Percentiles rank a stretch among this genome's conserved stretches.
These are phyloP conservation scores for Antheraea yamamai DNA, from an alignment of 2,888 invertebrate species.

Conservation along the genomic window DNA sequence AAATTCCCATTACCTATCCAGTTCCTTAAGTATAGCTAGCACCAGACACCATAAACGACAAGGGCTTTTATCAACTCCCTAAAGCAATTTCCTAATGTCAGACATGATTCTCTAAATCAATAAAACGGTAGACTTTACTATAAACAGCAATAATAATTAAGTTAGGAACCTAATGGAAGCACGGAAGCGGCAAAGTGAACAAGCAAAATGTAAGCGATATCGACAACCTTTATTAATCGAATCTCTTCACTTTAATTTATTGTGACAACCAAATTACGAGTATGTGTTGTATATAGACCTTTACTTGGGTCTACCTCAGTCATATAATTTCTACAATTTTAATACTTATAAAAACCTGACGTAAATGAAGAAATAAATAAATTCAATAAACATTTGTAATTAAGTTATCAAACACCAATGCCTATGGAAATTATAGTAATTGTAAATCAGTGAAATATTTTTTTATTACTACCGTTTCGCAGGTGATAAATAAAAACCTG, in stretches of 20 bases:
- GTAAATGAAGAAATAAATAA: neutral
- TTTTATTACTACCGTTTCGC: too few species aligned
- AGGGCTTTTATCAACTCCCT: slow-evolving; percentile 13
- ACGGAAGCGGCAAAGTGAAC: slow-evolving; percentile 17
- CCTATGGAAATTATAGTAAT: too few species aligned
- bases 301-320: neutral
- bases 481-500: too few species aligned
- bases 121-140: slow-evolving; percentile 17
- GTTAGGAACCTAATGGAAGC: slow-evolving; percentile 19
- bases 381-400: neutral
- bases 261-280: slow-evolving; percentile 22
- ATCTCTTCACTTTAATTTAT: slow-evolving; percentile 28
- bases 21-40: neutral
- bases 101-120: slow-evolving; percentile 12
- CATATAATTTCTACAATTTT: neutral
- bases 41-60: neutral
- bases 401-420: neutral
- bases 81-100: slow-evolving; percentile 19
- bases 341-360: neutral
- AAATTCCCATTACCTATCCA: neutral
- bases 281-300: neutral
- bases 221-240: slow-evolving; percentile 30
- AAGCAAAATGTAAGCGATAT: slow-evolving; percentile 28
- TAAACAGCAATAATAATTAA: slow-evolving; percentile 20
- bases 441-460: too few species aligned